Evolutionary conservation across 2,113 vertebrate species (phyloP), one percentile per base, ranked within the genome.

Genomic region (Tringa solitaria): DNA sequence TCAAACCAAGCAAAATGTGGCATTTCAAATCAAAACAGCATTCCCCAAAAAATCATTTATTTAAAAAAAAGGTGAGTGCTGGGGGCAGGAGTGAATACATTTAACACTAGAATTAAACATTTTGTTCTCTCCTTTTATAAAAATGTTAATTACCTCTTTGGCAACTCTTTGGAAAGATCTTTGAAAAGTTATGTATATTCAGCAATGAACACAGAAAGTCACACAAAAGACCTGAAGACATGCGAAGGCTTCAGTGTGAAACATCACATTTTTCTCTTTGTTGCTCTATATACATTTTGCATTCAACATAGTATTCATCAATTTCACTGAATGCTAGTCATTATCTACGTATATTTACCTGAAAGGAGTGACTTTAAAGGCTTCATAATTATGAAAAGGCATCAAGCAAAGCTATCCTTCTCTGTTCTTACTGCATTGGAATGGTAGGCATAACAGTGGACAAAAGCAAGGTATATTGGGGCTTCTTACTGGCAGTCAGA

Each of bases 331-430:
- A 97, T 86, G 51, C 59, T 65, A 69, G 33, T 21, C 64, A 94
- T 97, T 97, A 84, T 97, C 91, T 95, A 92, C 67, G 43, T 89
- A 27, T 87, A 92, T 95, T 92, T 95, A 39, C 90, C 67, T 85
- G 67, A 96, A 97, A 81, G 35, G n/a, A 94, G 72, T 87, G 70
- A 95, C 72, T 97, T 97, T 94, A 91, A 90, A 95, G 61, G 92
- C 73, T 95, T 83, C 37, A 14, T 93, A 95, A 96, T 97, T 97
- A 96, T 97, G 89, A 97, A 97, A 96, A 96, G 56, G 21, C 67
- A 95, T 96, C 33, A 80, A 92, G 74, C 32, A 87, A 97, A 92
- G 73, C 90, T 95, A 87, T 94, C 81, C 45, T 94, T 88, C 84
- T 84, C 79, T 21, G 4, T 95, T 97, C 93, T 89, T 89, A 81